Evolutionary conservation across 2,113 vertebrate species (phyloP), one percentile per base, ranked within the genome.

Genomic region (Rostratula benghalensis): DNA sequence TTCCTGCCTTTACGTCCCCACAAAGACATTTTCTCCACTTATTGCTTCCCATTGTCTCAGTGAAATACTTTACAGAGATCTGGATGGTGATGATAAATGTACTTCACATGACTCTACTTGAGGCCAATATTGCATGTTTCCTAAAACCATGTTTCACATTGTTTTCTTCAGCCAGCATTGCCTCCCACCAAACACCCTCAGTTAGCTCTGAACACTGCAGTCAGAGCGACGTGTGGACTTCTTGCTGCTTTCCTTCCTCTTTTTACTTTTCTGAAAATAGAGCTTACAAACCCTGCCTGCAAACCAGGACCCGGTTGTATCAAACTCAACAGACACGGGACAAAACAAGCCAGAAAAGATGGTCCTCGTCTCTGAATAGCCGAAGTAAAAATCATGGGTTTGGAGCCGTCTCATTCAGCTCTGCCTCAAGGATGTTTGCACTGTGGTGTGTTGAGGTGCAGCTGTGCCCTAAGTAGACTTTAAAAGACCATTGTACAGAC

Each of bases 391-490:
- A 83, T 86, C 68, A 68, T 5, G 1, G 54, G 54, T 96, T 83
- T 67, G 83, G 93, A 94, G 60, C n/a, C 0, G 0, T n/a, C 41
- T 92, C 56, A 21, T 89, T 87, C 71, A 81, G 83, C 51, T 70
- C 90, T 95, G 88, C 88, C 59, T 74, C 83, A 30, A 79, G 83
- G 81, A 28, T 86, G 45, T 81, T 57, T 83, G 76, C 68, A 86
- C 76, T 37, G 14, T 37, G 69, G 82, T 64, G 82, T 63, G 53
- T 73, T 46, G 57, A 60, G 35, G 60, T 33, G 60, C 93, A 93
- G 83, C 93, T 89, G 89, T 81, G 54, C 51, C 86, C 56, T 83
- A 54, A 74, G 89, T 67, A 91, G 90, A 90, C 68, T 90, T 75
- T 89, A 54, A 81, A 94, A 75, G 64, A 71, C 64, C 59, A 39